These are phyloP conservation scores for Malurus cyaneus DNA, from an alignment of 2,113 vertebrate species.

Conservation along the genomic window DNA sequence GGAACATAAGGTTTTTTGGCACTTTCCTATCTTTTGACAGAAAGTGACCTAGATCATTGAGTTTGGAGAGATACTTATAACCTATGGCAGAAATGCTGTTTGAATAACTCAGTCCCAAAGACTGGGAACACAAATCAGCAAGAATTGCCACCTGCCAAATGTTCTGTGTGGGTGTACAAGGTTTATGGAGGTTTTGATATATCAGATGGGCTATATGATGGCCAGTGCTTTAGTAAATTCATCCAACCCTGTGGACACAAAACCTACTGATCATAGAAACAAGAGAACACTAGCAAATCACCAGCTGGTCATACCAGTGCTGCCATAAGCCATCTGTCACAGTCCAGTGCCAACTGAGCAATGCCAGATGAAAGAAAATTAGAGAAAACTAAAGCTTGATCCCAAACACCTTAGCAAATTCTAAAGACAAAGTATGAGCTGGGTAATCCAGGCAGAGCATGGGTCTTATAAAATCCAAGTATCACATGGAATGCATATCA, in stretches of 20 bases:
- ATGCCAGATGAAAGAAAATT: neutral
- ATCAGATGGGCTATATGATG: neutral
- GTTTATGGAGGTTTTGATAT: neutral
- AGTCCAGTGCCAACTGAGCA: neutral
- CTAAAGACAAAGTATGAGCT: neutral
- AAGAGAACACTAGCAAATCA: neutral
- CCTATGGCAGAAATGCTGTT: neutral
- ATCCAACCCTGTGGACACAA: neutral
- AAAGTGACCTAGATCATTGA: neutral
- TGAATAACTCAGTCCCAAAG: neutral
- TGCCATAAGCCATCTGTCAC: neutral
- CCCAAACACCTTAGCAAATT: neutral
- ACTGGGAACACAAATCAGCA: neutral
- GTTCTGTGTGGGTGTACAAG: neutral
- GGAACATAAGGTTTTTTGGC: neutral
- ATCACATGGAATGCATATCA: neutral
- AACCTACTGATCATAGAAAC: neutral
- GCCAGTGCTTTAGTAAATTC: neutral
- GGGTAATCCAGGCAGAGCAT: neutral
- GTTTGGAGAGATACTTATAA: neutral
- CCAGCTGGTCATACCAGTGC: neutral
- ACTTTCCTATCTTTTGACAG: slow-evolving; percentile 6
- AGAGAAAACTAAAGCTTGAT: neutral
- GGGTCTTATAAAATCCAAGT: neutral
- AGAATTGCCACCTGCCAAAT: neutral